These are phyloP conservation scores for Phyllotreta cruciferae DNA, from an alignment of 2,888 invertebrate genomes.

Conservation along the genomic window DNA sequence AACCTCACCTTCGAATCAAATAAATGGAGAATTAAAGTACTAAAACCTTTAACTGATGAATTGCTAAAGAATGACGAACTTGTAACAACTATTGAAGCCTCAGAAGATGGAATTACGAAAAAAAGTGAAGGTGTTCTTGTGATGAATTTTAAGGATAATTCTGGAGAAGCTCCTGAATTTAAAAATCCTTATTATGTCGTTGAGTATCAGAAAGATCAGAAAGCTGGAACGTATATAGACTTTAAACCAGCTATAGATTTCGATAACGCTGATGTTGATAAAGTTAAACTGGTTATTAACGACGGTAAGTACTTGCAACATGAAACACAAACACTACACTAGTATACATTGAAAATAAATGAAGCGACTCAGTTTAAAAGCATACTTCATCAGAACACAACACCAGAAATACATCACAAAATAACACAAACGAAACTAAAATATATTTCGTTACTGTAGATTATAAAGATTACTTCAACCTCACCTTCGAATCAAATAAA, in stretches of 20 bases:
- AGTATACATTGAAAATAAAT: too few relatives aligned
- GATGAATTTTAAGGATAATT: neutral
- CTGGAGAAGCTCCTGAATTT: too few relatives aligned
- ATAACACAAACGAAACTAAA: too few relatives aligned
- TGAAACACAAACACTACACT: neutral
- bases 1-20: neutral
- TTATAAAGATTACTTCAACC: too few relatives aligned
- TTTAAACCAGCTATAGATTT: neutral
- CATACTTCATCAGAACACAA: too few relatives aligned
- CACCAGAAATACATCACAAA: too few relatives aligned
- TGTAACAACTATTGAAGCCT: constrained; percentile 20
- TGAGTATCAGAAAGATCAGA: neutral
- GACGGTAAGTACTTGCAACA: neutral
- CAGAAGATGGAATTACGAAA: constrained; percentile 7
- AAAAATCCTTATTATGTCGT: neutral
- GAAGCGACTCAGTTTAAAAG: too few relatives aligned
- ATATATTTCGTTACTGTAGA: too few relatives aligned
- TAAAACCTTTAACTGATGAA: constrained; percentile 11
- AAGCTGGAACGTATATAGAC: neutral
- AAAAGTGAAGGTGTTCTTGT: constrained; percentile 29
- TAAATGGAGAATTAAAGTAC: neutral
- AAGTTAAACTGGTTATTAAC: neutral
- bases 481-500: too few relatives aligned
- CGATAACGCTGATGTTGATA: neutral
- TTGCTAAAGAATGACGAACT: constrained; percentile 15